Conservation (phyloP, 2,797 vertebrate species). For the Bovichtus variegatus region DNA sequence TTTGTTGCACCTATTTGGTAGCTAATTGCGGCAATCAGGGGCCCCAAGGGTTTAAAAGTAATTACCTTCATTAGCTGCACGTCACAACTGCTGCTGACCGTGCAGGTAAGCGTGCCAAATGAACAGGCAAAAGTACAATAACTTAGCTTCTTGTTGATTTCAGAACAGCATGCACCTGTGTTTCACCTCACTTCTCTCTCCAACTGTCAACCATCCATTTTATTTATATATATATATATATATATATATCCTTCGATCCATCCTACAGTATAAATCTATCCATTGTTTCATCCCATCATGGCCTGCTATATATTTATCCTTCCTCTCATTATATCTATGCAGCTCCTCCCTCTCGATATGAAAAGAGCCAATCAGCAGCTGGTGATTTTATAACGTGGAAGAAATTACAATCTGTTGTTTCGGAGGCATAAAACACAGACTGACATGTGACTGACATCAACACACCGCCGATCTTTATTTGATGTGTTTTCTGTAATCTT, state of each 20-base stretch:
- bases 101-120: background rate
- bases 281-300: background rate
- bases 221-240: no score
- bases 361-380: conserved; percentile 12
- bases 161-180: background rate
- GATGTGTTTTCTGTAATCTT: conserved; percentile 32
- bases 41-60: background rate
- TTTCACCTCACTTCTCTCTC: background rate
- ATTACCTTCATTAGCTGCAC: background rate
- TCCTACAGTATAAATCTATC: no score
- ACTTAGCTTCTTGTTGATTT: background rate
- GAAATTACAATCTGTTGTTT: background rate
- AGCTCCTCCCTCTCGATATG: background rate
- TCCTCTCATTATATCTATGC: background rate
- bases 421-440: background rate
- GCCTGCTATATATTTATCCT: background rate
- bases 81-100: background rate
- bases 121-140: background rate
- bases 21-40: background rate
- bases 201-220: no score
- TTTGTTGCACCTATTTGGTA: background rate
- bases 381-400: background rate
- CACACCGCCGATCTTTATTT: conserved; percentile 12
- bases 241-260: no score
- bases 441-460: background rate